phyloP scores from a whole-genome alignment of 2,888 invertebrate genomes.

The Clitarchus hookeri region DNA sequence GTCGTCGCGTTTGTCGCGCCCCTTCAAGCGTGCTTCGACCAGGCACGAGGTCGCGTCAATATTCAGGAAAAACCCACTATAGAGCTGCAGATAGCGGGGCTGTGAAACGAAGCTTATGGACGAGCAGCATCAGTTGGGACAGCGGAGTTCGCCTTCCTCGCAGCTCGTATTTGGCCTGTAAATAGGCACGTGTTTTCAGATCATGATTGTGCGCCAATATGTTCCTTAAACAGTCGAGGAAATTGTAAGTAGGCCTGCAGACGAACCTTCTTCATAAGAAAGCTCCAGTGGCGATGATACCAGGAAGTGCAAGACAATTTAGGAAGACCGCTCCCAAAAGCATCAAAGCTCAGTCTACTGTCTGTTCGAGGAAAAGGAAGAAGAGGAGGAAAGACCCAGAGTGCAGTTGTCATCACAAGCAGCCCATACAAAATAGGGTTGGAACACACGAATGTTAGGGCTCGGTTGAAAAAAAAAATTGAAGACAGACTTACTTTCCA shows the following conservation, averaged over 20 bases:
- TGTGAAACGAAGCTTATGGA: slow-evolving; percentile 30
- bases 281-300: no score
- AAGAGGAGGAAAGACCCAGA: slow-evolving; percentile 28
- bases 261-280: no score
- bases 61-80: slow-evolving; percentile 33
- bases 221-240: not conserved
- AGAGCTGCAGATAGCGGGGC: slow-evolving; percentile 38
- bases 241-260: not conserved
- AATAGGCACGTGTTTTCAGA: slow-evolving; percentile 38
- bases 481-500: no score
- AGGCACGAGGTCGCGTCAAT: slow-evolving; percentile 35
- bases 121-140: slow-evolving; percentile 40
- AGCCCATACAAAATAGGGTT: slow-evolving; percentile 32
- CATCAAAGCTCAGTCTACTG: slow-evolving; percentile 23
- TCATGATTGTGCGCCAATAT: not conserved
- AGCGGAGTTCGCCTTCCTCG: slow-evolving; percentile 39
- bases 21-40: slow-evolving; percentile 37
- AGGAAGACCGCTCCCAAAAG: slow-evolving; percentile 31
- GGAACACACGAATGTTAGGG: no score
- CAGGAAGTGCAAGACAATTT: no score
- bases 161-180: slow-evolving; percentile 41
- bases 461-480: no score
- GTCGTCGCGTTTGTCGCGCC: not conserved
- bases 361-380: not conserved
- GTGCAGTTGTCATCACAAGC: slow-evolving; percentile 35